Evolutionary conservation across 2,113 vertebrate genomes (phyloP).

Genomic region (Ceyx cyanopectus): DNA sequence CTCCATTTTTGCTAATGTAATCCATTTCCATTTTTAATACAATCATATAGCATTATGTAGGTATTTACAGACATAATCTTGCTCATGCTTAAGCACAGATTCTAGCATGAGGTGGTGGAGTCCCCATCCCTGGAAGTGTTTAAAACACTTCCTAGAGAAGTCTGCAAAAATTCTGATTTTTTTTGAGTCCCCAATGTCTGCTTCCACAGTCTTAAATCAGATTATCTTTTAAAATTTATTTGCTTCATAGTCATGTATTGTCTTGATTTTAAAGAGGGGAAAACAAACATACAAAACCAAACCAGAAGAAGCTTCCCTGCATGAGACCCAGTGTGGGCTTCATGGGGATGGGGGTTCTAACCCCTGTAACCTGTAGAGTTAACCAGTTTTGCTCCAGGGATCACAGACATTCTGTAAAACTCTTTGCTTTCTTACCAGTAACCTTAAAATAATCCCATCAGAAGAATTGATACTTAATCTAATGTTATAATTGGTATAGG

Average conservation of each 20-base stretch:
- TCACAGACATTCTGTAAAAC: neutral
- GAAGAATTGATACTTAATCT: neutral
- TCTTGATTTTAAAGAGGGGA: neutral
- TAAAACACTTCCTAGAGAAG: neutral
- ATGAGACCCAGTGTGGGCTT: neutral
- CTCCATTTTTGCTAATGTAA: neutral
- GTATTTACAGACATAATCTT: neutral
- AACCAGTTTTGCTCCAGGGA: neutral
- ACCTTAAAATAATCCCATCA: neutral
- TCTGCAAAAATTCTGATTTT: neutral
- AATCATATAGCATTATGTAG: neutral
- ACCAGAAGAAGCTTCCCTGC: too few relatives aligned
- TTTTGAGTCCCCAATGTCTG: neutral
- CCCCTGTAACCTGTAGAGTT: neutral
- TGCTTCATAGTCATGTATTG: accelerated
- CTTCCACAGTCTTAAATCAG: neutral
- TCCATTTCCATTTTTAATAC: neutral
- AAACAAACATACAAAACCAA: neutral
- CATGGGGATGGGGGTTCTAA: neutral
- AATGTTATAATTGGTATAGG: neutral
- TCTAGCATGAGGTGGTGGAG: neutral
- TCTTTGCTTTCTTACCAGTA: neutral
- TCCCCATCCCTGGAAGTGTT: too few relatives aligned
- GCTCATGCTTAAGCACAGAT: neutral
- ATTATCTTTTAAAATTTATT: neutral